Base-by-base conservation (phyloP, 2,113 vertebrate species). In the Lampris megalopsis region DNA sequence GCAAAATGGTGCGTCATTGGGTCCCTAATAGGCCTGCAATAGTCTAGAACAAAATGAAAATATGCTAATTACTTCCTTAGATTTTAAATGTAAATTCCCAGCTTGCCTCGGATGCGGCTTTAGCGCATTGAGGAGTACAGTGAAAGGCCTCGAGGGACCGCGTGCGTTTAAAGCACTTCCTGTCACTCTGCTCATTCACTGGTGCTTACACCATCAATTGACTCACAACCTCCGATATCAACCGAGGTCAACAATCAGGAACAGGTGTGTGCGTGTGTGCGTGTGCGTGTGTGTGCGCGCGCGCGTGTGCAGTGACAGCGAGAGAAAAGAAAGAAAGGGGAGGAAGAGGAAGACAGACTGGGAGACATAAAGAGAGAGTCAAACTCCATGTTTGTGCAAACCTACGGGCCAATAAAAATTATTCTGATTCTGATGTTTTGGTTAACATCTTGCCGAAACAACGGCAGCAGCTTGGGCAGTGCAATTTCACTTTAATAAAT, bases 221-320 rank as follows among this genome's bases (percentile, higher is more conserved):
- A 71, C 74, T 73, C 78, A 79, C 83, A 75, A 79, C 75, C 77
- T 78, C 71, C 84, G 81, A 84, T 72, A 86, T 57, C 83, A 73
- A 65, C 74, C 41, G 35, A 60, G 85, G 86, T 89, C 82, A 86
- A 72, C 53, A 81, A 82, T 86, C 86, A 65, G 80, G 81, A 86
- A 80, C 80, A 86, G 63, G 86, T 86, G 88, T 78, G 84, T 72
- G 71, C 50, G 63, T 49, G 76, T 35, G 72, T 52, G 75, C 42
- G 50, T 7, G 63, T 38, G 48, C 4, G 52, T 8, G 54, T 24
- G 37, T 48, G 63, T 11, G 38, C 42, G 65, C 9, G 80, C 43
- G 72, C 6, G 45, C 11, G 50, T 40, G 52, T n/a, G 50, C 5
- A 45, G 42, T 36, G 65, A 9, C 13, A 2, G 9, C 11, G 10